Evolutionary conservation across 2,797 vertebrate genomes (phyloP), one percentile per base, ranked within the genome.

Genomic region (Zalophus californianus): DNA sequence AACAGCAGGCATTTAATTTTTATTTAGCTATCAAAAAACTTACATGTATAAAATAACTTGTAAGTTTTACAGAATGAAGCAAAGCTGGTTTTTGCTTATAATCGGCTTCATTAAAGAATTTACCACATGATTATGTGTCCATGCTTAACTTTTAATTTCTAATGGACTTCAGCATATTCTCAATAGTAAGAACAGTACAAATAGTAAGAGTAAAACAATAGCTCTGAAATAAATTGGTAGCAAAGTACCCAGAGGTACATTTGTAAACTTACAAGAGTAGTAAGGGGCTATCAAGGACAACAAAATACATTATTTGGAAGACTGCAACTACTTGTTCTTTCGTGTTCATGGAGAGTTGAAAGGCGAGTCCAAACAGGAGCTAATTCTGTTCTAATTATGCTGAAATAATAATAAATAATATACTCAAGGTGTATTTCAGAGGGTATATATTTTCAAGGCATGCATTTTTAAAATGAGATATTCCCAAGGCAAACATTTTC

Each of bases 11-110:
- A 93, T 56, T 93, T 94, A 90, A 89, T 60, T 94, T 85, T 90
- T 72, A 92, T 78, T 94, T 89, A 88, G 54, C 25, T 89, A 87
- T 70, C 73, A 97, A 97, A 97, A 95, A 86, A 38, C 1, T 85
- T 80, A 14, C 3, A 86, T 32, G 77, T 20, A 38, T 83, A 96
- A 80, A 97, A 86, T 72, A 95, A 93, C 52, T 78, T 78, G 86
- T 79, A 90, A 83, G 21, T 92, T 90, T 96, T 93, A 78, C 82
- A 95, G 35, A 82, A 91, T 93, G 68, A 92, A 92, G 16, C 80
- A 91, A 93, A 89, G 20, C 50, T 96, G 1, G 2, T 48, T 87
- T 93, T 95, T 90, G 58, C 21, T 90, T 92, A 73, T n/a, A 96
- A 86, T 90, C 82, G 84, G n/a, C 27, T 78, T 95, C 6, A 35